Evolutionary conservation across 2,888 invertebrate species (phyloP), one percentile per base, ranked within the genome.

Genomic region (Drosophila hamatofila): DNA sequence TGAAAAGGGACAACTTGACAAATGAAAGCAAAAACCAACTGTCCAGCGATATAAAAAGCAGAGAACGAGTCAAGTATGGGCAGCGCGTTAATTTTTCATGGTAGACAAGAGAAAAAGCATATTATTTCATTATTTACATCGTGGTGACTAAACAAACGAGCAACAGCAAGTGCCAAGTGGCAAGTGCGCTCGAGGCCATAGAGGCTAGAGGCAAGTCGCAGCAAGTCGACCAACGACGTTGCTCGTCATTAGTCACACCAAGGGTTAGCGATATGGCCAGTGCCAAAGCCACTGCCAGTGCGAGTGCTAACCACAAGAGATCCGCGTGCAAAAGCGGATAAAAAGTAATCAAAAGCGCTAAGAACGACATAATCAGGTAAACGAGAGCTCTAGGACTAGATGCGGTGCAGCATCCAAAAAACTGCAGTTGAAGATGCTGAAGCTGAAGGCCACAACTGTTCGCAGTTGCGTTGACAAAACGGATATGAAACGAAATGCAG

Each of bases 71-170:
- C 75, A 67, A 74, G 80, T 75, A 67, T 78, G 85, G 74, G 61
- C 76, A 80, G 68, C 70, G 75, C 76, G 83, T 83, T 86, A 89
- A 88, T 90, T 90, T 87, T 88, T 89, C 86, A 89, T 80, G 86
- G 80, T 75, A 74, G 81, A 81, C 83, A 88, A 77, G 73, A 81
- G 80, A 75, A 81, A 88, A 81, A 75, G 65, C 83, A 89, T 89
- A 89, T 83, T 89, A 86, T 86, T 86, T 86, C 90, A 87, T 88
- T 87, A 87, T 90, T 88, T 88, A 86, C 87, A 87, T 77, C 86
- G 61, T 44, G 65, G 69, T 55, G 70, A 65, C 82, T 84, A 85
- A 85, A 69, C 80, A 85, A 88, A 85, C 78, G 68, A 35, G 56
- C 54, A 25, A 56, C 56, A 30, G 55, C 55, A 44, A 51, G 39